Conservation (phyloP, 1,140 invertebrate genomes). For the Nylanderia fulva region DNA sequence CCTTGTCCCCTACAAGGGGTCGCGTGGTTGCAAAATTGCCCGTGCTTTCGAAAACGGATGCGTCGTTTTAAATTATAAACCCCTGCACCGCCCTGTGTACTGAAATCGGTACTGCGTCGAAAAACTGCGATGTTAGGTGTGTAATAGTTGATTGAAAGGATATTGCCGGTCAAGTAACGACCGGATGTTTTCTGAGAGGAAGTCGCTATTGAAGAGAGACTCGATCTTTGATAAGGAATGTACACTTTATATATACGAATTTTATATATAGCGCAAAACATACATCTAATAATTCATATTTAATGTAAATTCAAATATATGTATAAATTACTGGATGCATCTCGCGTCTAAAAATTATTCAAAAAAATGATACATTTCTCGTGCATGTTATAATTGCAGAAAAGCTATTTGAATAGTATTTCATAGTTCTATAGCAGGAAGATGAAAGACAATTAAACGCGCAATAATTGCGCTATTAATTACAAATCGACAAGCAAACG, state of each 20-base stretch:
- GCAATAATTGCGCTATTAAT: conserved; percentile 36
- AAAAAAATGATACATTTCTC: not conserved
- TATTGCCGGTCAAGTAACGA: not conserved
- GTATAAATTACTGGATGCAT: not conserved
- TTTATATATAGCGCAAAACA: too few relatives aligned
- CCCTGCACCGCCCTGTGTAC: not conserved
- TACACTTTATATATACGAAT: too few relatives aligned
- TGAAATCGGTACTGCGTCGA: not conserved
- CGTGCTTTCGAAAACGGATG: conserved; percentile 44
- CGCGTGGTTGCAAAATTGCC: conserved; percentile 50
- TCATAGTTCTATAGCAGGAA: not conserved
- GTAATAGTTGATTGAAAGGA: conserved; percentile 35
- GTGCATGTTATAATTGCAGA: not conserved
- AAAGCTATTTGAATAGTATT: not conserved
- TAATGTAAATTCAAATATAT: too few relatives aligned
- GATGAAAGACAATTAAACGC: conserved; percentile 1
- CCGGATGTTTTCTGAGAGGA: not conserved
- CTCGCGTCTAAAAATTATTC: not conserved
- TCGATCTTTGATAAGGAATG: not conserved
- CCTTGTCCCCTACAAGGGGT: conserved; percentile 9
- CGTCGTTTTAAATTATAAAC: conserved; percentile 25
- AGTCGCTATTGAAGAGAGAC: not conserved
- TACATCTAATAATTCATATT: too few relatives aligned
- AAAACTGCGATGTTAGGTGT: not conserved
- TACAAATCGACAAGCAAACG: not conserved